Evolutionary conservation across 2,797 vertebrate genomes (phyloP).

Genomic region (Silurus lanzhouensis): DNA sequence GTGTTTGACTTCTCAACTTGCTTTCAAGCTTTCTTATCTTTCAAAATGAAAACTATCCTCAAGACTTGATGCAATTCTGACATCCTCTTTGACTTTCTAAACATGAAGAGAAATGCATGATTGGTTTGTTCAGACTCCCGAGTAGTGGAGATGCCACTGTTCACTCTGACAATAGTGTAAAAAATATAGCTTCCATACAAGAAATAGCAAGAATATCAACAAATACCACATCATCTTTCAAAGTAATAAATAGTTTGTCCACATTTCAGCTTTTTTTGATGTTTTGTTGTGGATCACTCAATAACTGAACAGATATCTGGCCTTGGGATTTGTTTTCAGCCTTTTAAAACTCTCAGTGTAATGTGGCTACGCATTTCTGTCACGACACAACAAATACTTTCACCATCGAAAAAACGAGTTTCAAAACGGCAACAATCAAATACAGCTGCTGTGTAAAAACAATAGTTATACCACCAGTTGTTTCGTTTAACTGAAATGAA

Average conservation of each 20-base stretch:
- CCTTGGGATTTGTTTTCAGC: constrained; percentile 6
- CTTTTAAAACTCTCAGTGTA: background rate
- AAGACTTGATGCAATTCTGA: background rate
- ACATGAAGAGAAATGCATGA: background rate
- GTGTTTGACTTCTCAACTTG: background rate
- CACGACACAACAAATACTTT: background rate
- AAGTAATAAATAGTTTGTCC: background rate
- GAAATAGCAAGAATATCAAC: background rate
- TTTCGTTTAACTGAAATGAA: background rate
- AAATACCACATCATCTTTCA: constrained; percentile 6
- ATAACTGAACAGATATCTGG: background rate
- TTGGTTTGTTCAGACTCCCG: background rate
- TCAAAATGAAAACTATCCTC: background rate
- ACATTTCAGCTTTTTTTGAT: background rate
- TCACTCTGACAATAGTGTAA: background rate
- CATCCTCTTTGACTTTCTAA: constrained; percentile 4
- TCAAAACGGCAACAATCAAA: background rate
- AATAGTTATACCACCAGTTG: background rate
- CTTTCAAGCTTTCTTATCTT: background rate
- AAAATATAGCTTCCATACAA: background rate
- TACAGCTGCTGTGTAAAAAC: background rate
- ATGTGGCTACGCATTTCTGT: background rate
- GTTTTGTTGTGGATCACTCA: background rate
- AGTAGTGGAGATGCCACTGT: background rate
- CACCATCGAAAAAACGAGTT: background rate